Evolutionary conservation across 2,113 vertebrate genomes (phyloP).

Genomic region (Tragelaphus buxtoni): DNA sequence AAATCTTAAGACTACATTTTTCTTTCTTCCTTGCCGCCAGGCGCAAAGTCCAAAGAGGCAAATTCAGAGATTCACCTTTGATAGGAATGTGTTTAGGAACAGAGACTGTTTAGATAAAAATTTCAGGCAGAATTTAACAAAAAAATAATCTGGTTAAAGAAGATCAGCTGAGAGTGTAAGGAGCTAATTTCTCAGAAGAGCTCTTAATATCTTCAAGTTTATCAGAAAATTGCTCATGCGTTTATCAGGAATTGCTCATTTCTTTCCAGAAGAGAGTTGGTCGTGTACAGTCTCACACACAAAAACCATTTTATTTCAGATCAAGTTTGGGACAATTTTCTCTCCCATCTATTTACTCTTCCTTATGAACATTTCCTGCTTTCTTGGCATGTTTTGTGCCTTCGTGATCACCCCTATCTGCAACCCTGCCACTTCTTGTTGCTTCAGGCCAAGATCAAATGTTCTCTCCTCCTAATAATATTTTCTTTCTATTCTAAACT

Average conservation of each 20-base stretch:
- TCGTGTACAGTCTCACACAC: background rate
- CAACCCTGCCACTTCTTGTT: background rate
- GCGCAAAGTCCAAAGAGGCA: background rate
- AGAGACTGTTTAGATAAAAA: slow-evolving; percentile 23
- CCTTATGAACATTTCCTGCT: background rate
- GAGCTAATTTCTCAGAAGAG: slow-evolving; percentile 14
- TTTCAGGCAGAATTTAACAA: slow-evolving; percentile 34
- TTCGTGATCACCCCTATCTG: accelerated
- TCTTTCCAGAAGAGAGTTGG: slow-evolving; percentile 34
- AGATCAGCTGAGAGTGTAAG: background rate
- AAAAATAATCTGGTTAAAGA: slow-evolving; percentile 1
- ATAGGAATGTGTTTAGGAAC: background rate
- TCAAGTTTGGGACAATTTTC: background rate
- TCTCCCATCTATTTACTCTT: background rate
- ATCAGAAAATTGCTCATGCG: slow-evolving; percentile 44
- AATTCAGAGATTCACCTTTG: background rate
- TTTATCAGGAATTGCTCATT: slow-evolving; percentile 49
- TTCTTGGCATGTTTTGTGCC: background rate
- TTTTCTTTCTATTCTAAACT: background rate
- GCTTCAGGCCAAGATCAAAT: background rate
- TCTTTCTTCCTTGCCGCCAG: background rate
- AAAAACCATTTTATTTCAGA: background rate
- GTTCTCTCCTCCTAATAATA: background rate
- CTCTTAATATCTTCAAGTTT: slow-evolving; percentile 43
- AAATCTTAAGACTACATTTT: background rate